Evolutionary conservation across 2,113 vertebrate species (phyloP), one percentile per base, ranked within the genome.

Genomic region (Toxotes chatareus): DNA sequence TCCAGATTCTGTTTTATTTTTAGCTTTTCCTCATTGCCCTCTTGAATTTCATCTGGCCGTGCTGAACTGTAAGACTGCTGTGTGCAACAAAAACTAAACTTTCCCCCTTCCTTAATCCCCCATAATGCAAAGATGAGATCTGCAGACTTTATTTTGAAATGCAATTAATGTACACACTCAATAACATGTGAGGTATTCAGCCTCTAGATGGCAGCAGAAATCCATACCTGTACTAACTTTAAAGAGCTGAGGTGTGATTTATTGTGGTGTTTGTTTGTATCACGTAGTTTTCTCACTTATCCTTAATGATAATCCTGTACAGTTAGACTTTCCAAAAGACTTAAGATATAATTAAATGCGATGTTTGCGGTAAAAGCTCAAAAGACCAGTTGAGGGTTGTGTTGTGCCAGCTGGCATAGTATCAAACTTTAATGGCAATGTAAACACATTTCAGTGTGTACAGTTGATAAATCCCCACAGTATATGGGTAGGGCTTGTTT

Each of bases 201-300:
- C 85, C 89, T 75, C 59, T 86, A 89, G 92, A 80, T 76, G 89
- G 90, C 88, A 89, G 87, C 85, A 91, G 12, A 76, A 66, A 67
- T 19, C 67, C 32, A 5, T 13, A 62, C 49, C 57, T 36, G 3
- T 8, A 4, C 19, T 6, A 21, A 64, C 7, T 55, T 47, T 32
- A 47, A 79, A 57, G 8, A 67, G 32, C 16, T 79, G 2, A 17
- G n/a, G 11, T 38, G 2, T 46, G 21, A 21, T 7, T 11, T 10
- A 23, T 1, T 14, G 23, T 47, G 27, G 2, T 40, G 8, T 42
- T 47, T 60, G 36, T 64, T 61, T 27, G 14, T 1, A 32, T 70
- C 2, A 19, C 31, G 8, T 38, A n/a, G 4, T 62, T 53, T 62
- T 27, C 44, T 71, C 17, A 4, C 34, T 27, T 55, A 23, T 34